Conservation (phyloP, 1,140 invertebrate species). For the Drosophila littoralis region DNA sequence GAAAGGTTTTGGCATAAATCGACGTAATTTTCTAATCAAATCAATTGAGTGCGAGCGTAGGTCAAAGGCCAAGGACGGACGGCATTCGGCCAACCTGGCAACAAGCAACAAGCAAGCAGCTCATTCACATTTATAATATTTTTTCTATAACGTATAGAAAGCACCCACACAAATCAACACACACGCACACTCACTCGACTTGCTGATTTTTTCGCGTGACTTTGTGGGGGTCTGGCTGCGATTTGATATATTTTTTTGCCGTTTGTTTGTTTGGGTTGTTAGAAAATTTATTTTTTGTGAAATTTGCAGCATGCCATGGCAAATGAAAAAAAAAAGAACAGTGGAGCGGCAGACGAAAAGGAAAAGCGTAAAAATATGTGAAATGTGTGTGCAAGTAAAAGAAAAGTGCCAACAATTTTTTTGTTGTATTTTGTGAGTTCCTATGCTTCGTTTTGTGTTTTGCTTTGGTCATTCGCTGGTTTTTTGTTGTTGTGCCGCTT, state of each 20-base stretch:
- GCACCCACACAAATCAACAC: conserved; percentile 21
- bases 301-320: conserved; percentile 51
- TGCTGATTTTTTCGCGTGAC: conserved; percentile 75
- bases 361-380: conserved; percentile 60
- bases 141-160: conserved; percentile 65
- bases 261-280: conserved; percentile 81
- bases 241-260: conserved; percentile 73
- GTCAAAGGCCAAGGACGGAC: conserved; percentile 36
- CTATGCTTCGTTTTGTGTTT: conserved; percentile 71
- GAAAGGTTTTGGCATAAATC: conserved; percentile 42
- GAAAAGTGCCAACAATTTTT: conserved; percentile 77
- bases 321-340: conserved; percentile 32
- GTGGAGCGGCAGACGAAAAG: conserved; percentile 49
- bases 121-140: conserved; percentile 73
- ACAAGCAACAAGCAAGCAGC: conserved; percentile 52
- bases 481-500: conserved; percentile 52
- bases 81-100: conserved; percentile 2
- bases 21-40: conserved; percentile 66
- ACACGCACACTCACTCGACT: conserved; percentile 20
- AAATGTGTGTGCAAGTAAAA: conserved; percentile 73
- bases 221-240: conserved; percentile 62
- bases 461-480: conserved; percentile 65
- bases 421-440: conserved; percentile 52
- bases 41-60: conserved; percentile 46
- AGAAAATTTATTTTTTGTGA: conserved; percentile 82